Evolutionary conservation across 2,888 invertebrate species (phyloP).

Genomic region (Brassicogethes aeneus): DNA sequence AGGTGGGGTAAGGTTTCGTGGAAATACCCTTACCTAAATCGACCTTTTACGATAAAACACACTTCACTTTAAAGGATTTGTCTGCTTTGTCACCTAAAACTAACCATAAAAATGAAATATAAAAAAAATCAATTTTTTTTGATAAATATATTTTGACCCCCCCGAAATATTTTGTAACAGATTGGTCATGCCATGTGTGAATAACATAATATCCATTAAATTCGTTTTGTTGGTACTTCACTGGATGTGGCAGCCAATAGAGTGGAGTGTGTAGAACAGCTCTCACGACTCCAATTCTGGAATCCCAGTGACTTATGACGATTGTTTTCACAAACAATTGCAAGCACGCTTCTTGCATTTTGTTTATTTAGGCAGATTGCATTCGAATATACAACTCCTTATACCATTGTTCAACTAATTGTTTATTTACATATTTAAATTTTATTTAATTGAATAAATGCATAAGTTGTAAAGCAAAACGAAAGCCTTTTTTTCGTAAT

Average conservation of each 20-base stretch:
- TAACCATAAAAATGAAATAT: background rate
- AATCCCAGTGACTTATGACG: slow-evolving; percentile 36
- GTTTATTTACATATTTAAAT: slow-evolving; percentile 27
- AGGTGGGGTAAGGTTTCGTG: too few relatives aligned
- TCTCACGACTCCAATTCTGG: slow-evolving; percentile 34
- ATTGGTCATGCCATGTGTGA: too few relatives aligned
- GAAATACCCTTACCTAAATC: too few relatives aligned
- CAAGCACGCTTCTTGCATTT: slow-evolving; percentile 27
- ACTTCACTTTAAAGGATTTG: too few relatives aligned
- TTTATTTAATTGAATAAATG: slow-evolving; percentile 3
- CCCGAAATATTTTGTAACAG: too few relatives aligned
- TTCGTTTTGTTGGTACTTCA: too few relatives aligned
- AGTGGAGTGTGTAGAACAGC: slow-evolving; percentile 4
- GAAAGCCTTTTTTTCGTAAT: too few relatives aligned
- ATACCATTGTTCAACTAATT: slow-evolving; percentile 31
- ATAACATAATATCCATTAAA: too few relatives aligned
- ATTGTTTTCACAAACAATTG: slow-evolving; percentile 35
- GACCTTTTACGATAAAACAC: too few relatives aligned
- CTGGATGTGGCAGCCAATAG: slow-evolving; percentile 3
- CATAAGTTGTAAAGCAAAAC: background rate
- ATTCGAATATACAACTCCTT: slow-evolving; percentile 24
- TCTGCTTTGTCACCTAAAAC: too few relatives aligned
- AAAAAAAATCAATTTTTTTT: background rate
- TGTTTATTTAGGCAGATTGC: slow-evolving; percentile 29
- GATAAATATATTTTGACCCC: background rate